A percentile compares a stretch with the other conserved stretches of the same genome.
Conservation (phyloP, 2,113 vertebrate genomes). For the Heliornis fulica region DNA sequence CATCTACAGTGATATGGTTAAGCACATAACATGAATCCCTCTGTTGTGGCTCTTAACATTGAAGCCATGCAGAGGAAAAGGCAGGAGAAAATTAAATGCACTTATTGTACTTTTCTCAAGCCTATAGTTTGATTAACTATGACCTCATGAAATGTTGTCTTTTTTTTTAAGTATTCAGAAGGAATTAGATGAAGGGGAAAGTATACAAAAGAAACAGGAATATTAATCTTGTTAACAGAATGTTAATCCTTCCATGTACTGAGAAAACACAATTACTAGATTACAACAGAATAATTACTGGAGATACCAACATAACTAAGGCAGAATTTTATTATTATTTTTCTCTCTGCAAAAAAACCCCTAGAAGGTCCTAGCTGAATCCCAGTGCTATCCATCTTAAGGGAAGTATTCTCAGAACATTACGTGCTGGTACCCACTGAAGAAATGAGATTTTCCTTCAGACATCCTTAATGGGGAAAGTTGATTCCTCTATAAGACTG, state of each 20-base stretch:
- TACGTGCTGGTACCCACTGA: background rate
- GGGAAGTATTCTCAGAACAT: background rate
- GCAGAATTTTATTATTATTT: background rate
- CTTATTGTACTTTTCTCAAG: background rate
- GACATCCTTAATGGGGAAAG: background rate
- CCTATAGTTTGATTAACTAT: background rate
- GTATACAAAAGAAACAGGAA: background rate
- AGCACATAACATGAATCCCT: background rate
- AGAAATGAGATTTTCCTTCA: background rate
- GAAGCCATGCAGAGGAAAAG: background rate
- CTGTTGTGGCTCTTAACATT: background rate
- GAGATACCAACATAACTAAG: background rate
- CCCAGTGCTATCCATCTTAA: background rate
- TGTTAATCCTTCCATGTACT: background rate
- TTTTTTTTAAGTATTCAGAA: background rate
- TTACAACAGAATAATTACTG: background rate
- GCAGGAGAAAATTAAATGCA: background rate
- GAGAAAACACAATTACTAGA: background rate
- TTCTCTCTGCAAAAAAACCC: background rate
- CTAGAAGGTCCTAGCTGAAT: background rate
- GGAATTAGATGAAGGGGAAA: background rate
- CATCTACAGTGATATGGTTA: background rate
- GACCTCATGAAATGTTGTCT: background rate
- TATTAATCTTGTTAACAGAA: constrained; percentile 30
- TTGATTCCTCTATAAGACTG: background rate